Evolutionary conservation across 2,797 vertebrate genomes (phyloP), one percentile per base, ranked within the genome.

Genomic region (Ficedula albicollis): DNA sequence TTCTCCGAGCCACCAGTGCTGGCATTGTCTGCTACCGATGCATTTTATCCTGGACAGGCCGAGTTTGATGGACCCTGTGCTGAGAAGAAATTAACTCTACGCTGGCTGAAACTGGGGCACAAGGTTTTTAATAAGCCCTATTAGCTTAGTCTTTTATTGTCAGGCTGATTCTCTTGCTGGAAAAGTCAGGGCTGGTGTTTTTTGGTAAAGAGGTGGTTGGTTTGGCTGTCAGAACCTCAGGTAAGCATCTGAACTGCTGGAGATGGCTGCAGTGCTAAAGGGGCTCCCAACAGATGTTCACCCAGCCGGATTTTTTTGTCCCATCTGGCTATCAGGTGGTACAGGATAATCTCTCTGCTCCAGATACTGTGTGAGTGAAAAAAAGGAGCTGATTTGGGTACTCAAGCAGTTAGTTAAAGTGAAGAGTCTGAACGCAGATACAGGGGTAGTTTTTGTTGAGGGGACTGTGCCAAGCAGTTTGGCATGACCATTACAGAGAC

Each of bases 1-100:
- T 26, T 68, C 41, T 39, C 44, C 0, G 0, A 91, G 52, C 39
- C 36, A 18, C 41, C 0, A 0, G 30, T 36, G 49, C 2, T 2
- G 15, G 34, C 52, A 29, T 44, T 74, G 43, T 91, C 58, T 69
- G 66, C 52, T 70, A 12, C 20, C 11, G 5, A 3, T 13, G 26
- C 25, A 7, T 66, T 89, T 77, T 48, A 18, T 62, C 32, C 41
- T 3, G 2, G 6, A 39, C 30, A 54, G 39, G 43, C 29, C 32
- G 16, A 18, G 15, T 55, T 55, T 73, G 73, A 36, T 23, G 26
- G 38, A 34, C 14, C 10, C 34, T 51, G 21, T 78, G 78, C 67
- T 82, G 34, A 62, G 12, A 69, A 62, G 20, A 62, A 69, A 48
- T 86, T 55, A 77, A 39, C 64, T 39, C 56, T 54, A 10, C 0